Conservation (phyloP, 2,797 vertebrate genomes). For the Mallotus villosus region DNA sequence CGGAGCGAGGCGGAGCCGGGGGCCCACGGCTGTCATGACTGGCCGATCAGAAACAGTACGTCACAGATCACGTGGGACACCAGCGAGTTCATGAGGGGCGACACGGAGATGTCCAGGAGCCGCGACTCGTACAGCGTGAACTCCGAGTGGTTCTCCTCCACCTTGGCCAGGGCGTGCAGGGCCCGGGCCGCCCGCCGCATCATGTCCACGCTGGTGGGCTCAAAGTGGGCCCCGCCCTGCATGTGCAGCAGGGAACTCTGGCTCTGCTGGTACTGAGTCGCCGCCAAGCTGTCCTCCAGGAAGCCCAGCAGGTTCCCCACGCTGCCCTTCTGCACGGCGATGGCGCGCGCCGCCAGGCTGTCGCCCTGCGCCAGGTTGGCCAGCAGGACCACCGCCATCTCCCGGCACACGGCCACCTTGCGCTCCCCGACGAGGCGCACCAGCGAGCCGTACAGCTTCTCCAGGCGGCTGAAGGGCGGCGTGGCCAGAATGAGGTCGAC, state of each 20-base stretch:
- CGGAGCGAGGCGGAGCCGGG: slow-evolving; percentile 63
- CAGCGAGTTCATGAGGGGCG: slow-evolving; percentile 98
- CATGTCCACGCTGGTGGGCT: slow-evolving; percentile 99
- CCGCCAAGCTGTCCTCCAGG: slow-evolving; percentile 97
- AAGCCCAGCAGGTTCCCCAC: slow-evolving; percentile 97
- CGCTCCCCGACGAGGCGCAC: slow-evolving; percentile 97
- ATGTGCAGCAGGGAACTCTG: slow-evolving; percentile 91
- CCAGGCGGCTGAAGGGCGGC: slow-evolving; percentile 93
- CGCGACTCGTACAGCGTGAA: slow-evolving; percentile 98
- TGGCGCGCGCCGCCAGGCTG: slow-evolving; percentile 89
- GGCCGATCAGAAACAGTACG: slow-evolving; percentile 98
- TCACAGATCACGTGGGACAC: slow-evolving; percentile 99
- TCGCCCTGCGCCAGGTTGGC: slow-evolving; percentile 97
- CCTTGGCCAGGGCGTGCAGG: slow-evolving; percentile 93
- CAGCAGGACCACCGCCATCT: slow-evolving; percentile 97
- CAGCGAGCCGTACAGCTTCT: slow-evolving; percentile 94
- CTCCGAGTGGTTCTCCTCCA: slow-evolving; percentile 98
- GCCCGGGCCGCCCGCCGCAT: slow-evolving; percentile 97
- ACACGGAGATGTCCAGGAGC: slow-evolving; percentile 98
- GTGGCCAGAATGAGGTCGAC: slow-evolving; percentile 99
- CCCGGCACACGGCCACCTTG: slow-evolving; percentile 95
- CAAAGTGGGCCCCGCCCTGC: slow-evolving; percentile 87
- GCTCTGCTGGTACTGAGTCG: slow-evolving; percentile 97
- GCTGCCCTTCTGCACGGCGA: slow-evolving; percentile 95
- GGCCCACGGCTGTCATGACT: slow-evolving; percentile 97